Base-by-base conservation (phyloP, 2,888 invertebrate species). In the Aspidiotus destructor region DNA sequence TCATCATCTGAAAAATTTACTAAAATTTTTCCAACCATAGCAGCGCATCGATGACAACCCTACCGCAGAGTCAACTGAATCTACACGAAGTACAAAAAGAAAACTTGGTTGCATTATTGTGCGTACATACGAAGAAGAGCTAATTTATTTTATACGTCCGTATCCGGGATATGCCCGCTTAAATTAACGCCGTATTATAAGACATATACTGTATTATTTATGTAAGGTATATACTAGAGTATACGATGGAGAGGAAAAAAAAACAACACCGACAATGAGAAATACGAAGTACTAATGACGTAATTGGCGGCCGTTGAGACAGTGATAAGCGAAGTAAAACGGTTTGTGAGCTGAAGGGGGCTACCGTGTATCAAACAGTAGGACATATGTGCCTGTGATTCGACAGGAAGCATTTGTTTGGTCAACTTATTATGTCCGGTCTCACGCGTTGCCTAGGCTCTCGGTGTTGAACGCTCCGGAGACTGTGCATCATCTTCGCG, bases 131-230 rank as follows among this genome's bases (percentile, higher is more conserved):
- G 64, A 41, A 65, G 65, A 65, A 41, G 65, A 65, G 65, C 65
- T 65, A 65, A 65, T 65, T 65, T 55, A 57, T 65, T 65, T 65
- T 65, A 65, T 65, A 65, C 65, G 65, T 65, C 55, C 65, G 58
- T 58, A 65, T 65, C 65, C 65, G 57, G 65, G 65, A 65, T 65
- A 58, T 65, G 65, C 65, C 65, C 65, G 65, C 65, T 65, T 65
- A 65, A 65, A 65, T 65, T 65, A 65, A 65, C 65, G 55, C 65
- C 42, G 42, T 65, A 65, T 65, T 65, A 57, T 65, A 58, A 28
- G 28, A 28, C 28, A 28, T 28, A 28, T 28, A 28, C 28, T 28
- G 28, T 28, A 28, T 28, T 28, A 28, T 28, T 28, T 28, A 65
- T 57, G 15, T 65, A 58, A 65, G 65, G 58, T 65, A 65, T 42